A percentile compares a stretch with the other conserved stretches of the same genome.
phyloP scores from a whole-genome alignment of 2,888 invertebrate genomes.

The Panorpa germanica region DNA sequence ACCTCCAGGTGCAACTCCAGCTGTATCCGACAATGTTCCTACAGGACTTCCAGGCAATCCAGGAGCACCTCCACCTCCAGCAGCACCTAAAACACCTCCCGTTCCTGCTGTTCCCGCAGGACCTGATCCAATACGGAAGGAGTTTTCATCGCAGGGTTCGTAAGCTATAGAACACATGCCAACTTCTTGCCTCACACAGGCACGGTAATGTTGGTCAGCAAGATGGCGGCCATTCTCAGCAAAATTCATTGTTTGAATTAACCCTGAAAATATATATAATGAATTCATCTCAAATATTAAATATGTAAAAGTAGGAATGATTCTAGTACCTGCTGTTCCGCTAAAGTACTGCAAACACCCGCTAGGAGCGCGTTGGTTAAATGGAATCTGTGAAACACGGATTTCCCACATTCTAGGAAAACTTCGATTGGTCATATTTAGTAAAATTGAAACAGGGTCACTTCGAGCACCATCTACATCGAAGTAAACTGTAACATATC shows the following conservation, averaged over 20 bases:
- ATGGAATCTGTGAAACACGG: constrained; percentile 54
- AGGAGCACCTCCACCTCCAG: constrained; percentile 7
- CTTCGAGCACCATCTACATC: constrained; percentile 16
- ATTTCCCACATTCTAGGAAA: constrained; percentile 62
- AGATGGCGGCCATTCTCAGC: constrained; percentile 66
- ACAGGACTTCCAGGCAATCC: constrained; percentile 9
- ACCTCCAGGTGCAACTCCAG: background rate
- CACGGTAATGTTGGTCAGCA: constrained; percentile 57
- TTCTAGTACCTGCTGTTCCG: constrained; percentile 30
- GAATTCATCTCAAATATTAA: constrained; percentile 1
- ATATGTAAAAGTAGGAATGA: background rate
- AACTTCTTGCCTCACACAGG: constrained; percentile 50
- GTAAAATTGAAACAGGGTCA: constrained; percentile 19
- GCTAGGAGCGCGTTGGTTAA: constrained; percentile 55
- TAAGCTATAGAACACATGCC: constrained; percentile 61
- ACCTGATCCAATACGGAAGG: constrained; percentile 49
- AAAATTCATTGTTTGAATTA: constrained; percentile 60
- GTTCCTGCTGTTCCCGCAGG: constrained; percentile 12
- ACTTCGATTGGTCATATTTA: constrained; percentile 38
- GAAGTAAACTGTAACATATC: constrained; percentile 19
- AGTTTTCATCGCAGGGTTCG: constrained; percentile 52
- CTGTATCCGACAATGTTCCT: constrained; percentile 9
- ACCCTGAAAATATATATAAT: constrained; percentile 22
- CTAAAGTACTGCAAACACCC: constrained; percentile 60
- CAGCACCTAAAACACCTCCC: constrained; percentile 7